Evolutionary conservation across 2,888 invertebrate species (phyloP), one percentile per base, ranked within the genome.

Genomic region (Polymixis lichenea): DNA sequence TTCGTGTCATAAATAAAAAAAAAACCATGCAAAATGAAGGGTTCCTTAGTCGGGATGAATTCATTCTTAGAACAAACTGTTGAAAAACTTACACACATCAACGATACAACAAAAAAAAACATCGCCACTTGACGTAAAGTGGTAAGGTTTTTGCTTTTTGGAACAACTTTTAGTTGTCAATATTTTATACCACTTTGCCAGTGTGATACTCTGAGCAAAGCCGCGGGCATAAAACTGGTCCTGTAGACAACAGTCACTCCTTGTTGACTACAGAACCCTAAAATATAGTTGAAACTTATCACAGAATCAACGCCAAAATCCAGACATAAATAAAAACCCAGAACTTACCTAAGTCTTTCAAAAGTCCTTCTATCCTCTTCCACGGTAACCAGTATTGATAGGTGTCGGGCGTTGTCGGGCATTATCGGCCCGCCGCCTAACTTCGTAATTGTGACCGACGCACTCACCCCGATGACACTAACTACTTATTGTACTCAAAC

Each of bases 361-460:
- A 61, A 83, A 65, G 38, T 53, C 28, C 8, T 56, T 43, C 46
- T 64, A 64, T 53, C 32, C 66, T 73, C 49, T 46, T 43, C 53
- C 49, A 11, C 61, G 4, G 53, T 88, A 86, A 86, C 67, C 25
- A 82, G 73, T 86, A 88, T 86, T 84, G 88, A 86, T 86, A 78
- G 77, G 56, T n/a, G 77, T 78, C 82, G 60, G 78, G 15, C 11
- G 22, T 28, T n/a, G 38, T 80, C 61, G 65, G 74, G 74, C 49
- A 38, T 28, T 19, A 49, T 77, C 77, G 81, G 60, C 7, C 53
- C 55, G 15, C 49, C 55, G 15, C 22, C 66, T 9, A 88, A 80
- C 78, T 86, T 84, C 65, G 43, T 86, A 88, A 86, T 86, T 71
- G 81, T 75, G 88, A 83, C 77, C 72, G 88, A 88, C 84, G 78